Evolutionary conservation across 2,113 vertebrate species (phyloP).

Genomic region (Synchiropus splendidus): DNA sequence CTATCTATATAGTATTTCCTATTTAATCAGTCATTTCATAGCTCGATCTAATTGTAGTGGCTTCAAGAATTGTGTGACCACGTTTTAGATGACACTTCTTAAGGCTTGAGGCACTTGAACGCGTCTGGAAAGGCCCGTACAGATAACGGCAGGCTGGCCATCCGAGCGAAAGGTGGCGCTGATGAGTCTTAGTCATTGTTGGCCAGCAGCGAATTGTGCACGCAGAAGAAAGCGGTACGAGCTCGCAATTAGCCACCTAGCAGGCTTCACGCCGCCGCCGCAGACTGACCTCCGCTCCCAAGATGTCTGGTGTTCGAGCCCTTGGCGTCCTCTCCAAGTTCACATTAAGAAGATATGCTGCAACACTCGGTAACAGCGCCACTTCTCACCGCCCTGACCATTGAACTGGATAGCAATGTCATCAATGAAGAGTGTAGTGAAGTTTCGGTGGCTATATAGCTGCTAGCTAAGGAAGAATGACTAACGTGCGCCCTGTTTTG

Average conservation of each 20-base stretch:
- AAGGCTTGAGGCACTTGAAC: too few species aligned
- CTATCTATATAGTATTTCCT: too few species aligned
- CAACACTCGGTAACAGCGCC: constrained; percentile 40
- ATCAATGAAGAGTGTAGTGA: neutral
- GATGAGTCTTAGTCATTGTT: neutral
- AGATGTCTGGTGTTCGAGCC: constrained; percentile 65
- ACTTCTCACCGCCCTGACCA: rapidly evolving
- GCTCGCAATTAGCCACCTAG: constrained; percentile 9
- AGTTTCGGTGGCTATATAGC: constrained; percentile 17
- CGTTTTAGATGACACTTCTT: too few species aligned
- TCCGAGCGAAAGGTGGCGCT: neutral
- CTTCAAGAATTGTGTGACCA: too few species aligned
- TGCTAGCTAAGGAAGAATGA: constrained; percentile 6
- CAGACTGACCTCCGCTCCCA: constrained; percentile 55
- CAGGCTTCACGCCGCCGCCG: constrained; percentile 2
- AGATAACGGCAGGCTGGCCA: neutral
- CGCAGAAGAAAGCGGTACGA: neutral
- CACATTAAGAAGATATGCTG: constrained; percentile 44
- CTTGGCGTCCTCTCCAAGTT: constrained; percentile 60
- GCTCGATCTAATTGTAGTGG: too few species aligned
- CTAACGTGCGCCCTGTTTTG: too few species aligned
- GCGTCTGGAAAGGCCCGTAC: too few species aligned
- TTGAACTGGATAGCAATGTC: neutral
- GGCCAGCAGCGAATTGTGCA: neutral
- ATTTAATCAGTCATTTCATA: too few species aligned